Evolutionary conservation across 37 sponge, comb jelly and placozoan genomes (phyloP).

Genomic region (Halisarca cf. caerulea): DNA sequence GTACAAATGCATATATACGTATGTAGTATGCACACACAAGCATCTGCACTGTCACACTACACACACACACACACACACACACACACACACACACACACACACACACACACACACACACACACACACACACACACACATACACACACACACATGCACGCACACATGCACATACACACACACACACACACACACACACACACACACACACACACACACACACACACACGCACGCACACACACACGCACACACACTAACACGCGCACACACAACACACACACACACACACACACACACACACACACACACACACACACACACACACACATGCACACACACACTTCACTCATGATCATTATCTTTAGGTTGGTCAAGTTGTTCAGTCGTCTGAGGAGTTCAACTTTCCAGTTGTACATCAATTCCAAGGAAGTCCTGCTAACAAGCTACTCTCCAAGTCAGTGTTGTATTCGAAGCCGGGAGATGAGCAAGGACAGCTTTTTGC

Average conservation of each 20-base stretch:
- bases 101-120: not conserved
- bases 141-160: not conserved
- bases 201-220: too few species aligned
- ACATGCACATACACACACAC: too few species aligned
- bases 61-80: not conserved
- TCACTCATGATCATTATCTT: not conserved
- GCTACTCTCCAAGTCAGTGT: slow-evolving; percentile 66
- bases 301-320: not conserved
- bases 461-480: slow-evolving; percentile 60
- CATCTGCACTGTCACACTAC: not conserved
- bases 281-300: too few species aligned
- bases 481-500: slow-evolving; percentile 37
- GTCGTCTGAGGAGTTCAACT: not conserved
- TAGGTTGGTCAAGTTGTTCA: not conserved
- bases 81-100: not conserved
- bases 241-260: not conserved
- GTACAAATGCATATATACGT: too few species aligned
- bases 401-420: slow-evolving; percentile 63
- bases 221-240: not conserved
- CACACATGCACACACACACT: not conserved
- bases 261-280: not conserved
- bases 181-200: too few species aligned
- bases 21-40: too few species aligned
- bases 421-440: slow-evolving; percentile 63
- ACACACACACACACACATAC: not conserved